phyloP scores from a whole-genome alignment of 64 coral and sea anemone species.

The Pachyseris speciosa region DNA sequence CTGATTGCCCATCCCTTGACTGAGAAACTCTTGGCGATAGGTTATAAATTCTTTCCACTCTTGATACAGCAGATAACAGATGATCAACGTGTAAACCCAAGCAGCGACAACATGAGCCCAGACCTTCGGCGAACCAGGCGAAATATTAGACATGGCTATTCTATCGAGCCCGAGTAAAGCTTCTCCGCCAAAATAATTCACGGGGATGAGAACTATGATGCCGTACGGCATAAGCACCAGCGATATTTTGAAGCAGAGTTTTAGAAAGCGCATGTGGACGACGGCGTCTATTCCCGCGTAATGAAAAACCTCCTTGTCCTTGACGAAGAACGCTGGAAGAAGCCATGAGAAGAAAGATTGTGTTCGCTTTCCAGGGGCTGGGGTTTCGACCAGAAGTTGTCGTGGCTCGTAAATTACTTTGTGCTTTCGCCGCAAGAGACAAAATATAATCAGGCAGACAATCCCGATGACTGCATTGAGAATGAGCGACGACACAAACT shows the following conservation, averaged over 20 bases:
- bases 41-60: constrained; percentile 87
- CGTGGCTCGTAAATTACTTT: constrained; percentile 80
- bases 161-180: constrained; percentile 60
- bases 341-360: constrained; percentile 88
- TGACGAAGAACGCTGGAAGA: constrained; percentile 83
- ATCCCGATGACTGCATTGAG: constrained; percentile 74
- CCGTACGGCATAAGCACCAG: constrained; percentile 86
- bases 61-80: constrained; percentile 82
- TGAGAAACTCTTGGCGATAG: constrained; percentile 86
- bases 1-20: constrained; percentile 69
- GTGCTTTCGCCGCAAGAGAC: constrained; percentile 66
- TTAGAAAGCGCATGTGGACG: constrained; percentile 89
- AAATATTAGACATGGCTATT: constrained; percentile 76
- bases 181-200: constrained; percentile 84
- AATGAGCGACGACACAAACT: constrained; percentile 77
- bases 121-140: constrained; percentile 55
- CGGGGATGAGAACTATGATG: constrained; percentile 78
- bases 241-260: constrained; percentile 92
- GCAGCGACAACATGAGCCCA: constrained; percentile 93
- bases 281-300: constrained; percentile 93
- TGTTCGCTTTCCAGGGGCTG: constrained; percentile 79
- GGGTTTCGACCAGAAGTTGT: constrained; percentile 75
- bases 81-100: constrained; percentile 84
- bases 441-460: constrained; percentile 80
- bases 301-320: constrained; percentile 84